Evolutionary conservation across 1,140 invertebrate genomes (phyloP), one percentile per base, ranked within the genome.

Genomic region (Macrobrachium rosenbergii): DNA sequence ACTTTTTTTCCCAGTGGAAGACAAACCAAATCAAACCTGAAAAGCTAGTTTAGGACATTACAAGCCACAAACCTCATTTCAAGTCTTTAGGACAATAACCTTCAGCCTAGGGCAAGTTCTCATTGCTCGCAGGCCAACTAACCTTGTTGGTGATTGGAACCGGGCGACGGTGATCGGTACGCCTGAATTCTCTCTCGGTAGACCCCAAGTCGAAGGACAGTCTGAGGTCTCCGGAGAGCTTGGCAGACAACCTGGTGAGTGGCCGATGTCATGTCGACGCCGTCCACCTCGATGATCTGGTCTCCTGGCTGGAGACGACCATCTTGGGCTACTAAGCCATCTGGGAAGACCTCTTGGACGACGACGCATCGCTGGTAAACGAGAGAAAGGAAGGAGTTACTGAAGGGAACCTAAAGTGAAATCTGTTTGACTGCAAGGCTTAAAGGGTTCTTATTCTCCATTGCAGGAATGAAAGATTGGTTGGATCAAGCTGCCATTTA

Each of bases 261-360:
- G 52, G 91, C 91, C 60, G 90, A 88, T 17, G 91, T 91, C 90
- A 91, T 91, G 86, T 91, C 91, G 64, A 88, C 91, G 19, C 93
- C 93, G 91, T 94, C 94, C 43, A 94, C 94, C 85, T 94, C 92
- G 81, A 94, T 89, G 75, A 94, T 90, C 90, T 95, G 94, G 90
- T 94, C 94, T 11, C 94, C 94, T 67, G 93, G 92, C 88, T 93
- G 91, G 19, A 94, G 90, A 75, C 93, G 90, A 19, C 93, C 93
- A 91, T 94, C 93, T 89, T 92, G 90, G 89, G 92, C 92, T 89
- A 93, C 92, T 86, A 92, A 82, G 73, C 92, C 92, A 81, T 93
- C 93, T 75, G 93, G 90, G 88, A 93, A 93, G 43, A 94, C 91
- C 91, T 93, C 93, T 89, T 93, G 93, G 16, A 93, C 92, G 2